These are phyloP conservation scores for Bujurquina vittata DNA, from an alignment of 2,113 vertebrate genomes.

Conservation along the genomic window DNA sequence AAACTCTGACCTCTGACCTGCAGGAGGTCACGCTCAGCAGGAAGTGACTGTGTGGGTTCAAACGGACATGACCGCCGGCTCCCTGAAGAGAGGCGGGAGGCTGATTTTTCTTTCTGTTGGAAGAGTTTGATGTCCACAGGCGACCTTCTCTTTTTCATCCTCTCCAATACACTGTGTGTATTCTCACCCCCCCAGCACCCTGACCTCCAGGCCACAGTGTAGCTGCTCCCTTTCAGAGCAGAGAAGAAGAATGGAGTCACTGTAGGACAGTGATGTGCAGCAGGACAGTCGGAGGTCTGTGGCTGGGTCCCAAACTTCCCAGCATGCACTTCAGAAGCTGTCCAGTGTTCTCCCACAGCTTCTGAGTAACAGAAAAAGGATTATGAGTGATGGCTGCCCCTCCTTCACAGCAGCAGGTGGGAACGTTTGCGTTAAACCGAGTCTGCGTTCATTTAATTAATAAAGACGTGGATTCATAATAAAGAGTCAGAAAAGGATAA, in stretches of 20 bases:
- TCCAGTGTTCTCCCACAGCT: background rate
- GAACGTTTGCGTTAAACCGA: background rate
- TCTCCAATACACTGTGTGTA: conserved; percentile 10
- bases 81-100: conserved; percentile 73
- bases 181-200: background rate
- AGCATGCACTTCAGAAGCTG: background rate
- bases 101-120: conserved; percentile 5
- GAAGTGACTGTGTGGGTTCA: conserved; percentile 61
- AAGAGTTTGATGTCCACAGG: conserved; percentile 68
- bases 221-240: conserved; percentile 7
- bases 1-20: conserved; percentile 47
- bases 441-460: background rate
- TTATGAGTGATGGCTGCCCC: background rate
- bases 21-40: conserved; percentile 13
- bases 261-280: conserved; percentile 7
- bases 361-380: background rate
- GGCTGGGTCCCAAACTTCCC: background rate
- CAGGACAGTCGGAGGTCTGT: background rate
- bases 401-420: background rate
- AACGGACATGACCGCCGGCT: conserved; percentile 72
- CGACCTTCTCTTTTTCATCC: conserved; percentile 65
- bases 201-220: conserved; percentile 30
- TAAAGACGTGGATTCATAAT: background rate
- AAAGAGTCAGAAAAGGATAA: background rate
- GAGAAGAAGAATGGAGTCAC: conserved; percentile 34